A percentile compares a stretch with the other conserved stretches of the same genome.
These are phyloP conservation scores for Equus quagga DNA, from an alignment of 2,113 vertebrate species.

Conservation along the genomic window DNA sequence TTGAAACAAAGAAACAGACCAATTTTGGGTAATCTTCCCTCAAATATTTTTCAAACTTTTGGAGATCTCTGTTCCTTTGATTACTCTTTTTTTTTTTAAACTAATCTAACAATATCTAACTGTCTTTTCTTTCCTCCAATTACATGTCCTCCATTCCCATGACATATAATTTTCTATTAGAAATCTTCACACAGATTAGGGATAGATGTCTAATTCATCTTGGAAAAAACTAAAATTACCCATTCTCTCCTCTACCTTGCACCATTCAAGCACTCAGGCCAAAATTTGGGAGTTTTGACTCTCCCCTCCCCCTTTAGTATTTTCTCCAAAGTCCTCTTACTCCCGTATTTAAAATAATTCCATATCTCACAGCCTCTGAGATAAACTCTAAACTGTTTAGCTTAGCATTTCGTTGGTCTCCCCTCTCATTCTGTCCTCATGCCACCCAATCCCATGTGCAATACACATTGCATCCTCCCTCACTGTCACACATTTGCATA, in stretches of 20 bases:
- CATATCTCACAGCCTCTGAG: neutral
- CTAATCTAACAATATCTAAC: neutral
- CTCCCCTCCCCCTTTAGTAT: neutral
- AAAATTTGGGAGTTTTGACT: neutral
- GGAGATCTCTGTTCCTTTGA: neutral
- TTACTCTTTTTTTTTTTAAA: neutral
- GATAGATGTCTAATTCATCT: neutral
- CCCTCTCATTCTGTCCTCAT: neutral
- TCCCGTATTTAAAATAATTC: neutral
- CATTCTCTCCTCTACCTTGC: neutral
- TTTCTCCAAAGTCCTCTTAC: neutral
- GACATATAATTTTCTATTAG: neutral
- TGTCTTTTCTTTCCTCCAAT: neutral
- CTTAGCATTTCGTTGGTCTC: neutral
- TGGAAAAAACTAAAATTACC: neutral
- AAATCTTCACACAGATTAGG: neutral
- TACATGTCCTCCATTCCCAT: neutral
- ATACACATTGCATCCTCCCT: neutral
- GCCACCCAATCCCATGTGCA: accelerated
- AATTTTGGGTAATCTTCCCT: neutral
- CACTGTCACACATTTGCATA: neutral
- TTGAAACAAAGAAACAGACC: neutral
- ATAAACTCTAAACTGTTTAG: neutral
- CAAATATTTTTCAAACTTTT: neutral
- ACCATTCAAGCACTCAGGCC: too few species aligned